Conservation (phyloP, 1,140 invertebrate genomes). For the Thaumetopoea pityocampa region DNA sequence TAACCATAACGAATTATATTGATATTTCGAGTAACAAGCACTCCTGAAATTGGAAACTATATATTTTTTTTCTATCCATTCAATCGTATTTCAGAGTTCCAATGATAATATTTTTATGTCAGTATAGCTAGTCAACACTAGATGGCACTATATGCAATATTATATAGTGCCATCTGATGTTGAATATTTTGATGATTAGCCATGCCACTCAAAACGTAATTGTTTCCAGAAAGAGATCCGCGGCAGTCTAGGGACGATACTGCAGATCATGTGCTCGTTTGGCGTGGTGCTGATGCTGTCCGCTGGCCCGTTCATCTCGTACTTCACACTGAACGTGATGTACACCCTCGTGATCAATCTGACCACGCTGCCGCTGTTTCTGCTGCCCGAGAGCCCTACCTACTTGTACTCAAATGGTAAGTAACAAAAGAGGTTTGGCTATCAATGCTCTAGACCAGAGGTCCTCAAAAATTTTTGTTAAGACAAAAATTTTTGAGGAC, state of each 20-base stretch:
- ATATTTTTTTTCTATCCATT: too few species aligned
- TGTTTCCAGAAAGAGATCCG: constrained; percentile 34
- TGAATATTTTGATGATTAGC: too few species aligned
- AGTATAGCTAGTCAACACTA: too few species aligned
- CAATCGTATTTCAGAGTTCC: too few species aligned
- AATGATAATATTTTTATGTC: too few species aligned
- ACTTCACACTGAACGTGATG: constrained; percentile 25
- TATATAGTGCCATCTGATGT: not conserved
- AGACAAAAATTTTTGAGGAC: too few species aligned
- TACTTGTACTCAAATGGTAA: constrained; percentile 37
- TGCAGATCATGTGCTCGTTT: constrained; percentile 32
- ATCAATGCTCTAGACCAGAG: too few species aligned
- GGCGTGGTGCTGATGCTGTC: constrained; percentile 31
- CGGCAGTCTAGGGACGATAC: constrained; percentile 27
- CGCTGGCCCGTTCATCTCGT: constrained; percentile 33
- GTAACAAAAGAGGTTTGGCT: too few species aligned
- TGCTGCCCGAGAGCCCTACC: constrained; percentile 36
- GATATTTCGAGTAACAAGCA: too few species aligned
- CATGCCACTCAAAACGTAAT: not conserved
- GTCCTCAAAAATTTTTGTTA: too few species aligned
- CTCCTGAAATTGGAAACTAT: too few species aligned
- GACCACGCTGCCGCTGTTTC: constrained; percentile 17
- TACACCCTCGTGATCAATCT: constrained; percentile 10
- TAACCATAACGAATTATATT: too few species aligned
- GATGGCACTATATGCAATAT: not conserved